phyloP scores from a whole-genome alignment of 2,888 invertebrate genomes.

The Hyposoter didymator region DNA sequence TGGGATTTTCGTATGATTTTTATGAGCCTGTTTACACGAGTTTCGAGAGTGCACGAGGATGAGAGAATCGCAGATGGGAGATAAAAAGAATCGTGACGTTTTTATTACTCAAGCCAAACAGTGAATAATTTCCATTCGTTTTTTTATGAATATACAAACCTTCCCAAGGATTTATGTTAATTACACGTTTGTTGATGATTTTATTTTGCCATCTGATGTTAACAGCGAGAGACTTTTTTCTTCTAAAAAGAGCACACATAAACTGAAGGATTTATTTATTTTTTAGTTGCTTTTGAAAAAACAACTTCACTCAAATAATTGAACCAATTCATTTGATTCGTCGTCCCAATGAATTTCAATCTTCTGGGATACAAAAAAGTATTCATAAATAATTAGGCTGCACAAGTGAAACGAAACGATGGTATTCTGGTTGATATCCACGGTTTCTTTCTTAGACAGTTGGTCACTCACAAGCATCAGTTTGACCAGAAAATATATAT shows the following conservation, averaged over 20 bases:
- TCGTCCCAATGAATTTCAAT: background rate
- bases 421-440: constrained; percentile 17
- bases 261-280: background rate
- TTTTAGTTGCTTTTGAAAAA: background rate
- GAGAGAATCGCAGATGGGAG: constrained; percentile 40
- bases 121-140: constrained; percentile 4
- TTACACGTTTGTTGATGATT: constrained; percentile 20
- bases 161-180: constrained; percentile 18
- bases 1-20: constrained; percentile 49
- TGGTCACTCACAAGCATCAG: constrained; percentile 28
- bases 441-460: constrained; percentile 23
- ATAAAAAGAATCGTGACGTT: constrained; percentile 51
- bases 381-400: background rate
- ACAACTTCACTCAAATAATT: background rate
- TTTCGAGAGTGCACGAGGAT: constrained; percentile 2
- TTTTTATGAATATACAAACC: background rate
- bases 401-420: background rate
- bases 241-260: background rate
- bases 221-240: background rate
- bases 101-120: constrained; percentile 33
- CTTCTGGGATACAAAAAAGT: background rate
- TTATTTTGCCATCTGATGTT: background rate
- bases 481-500: constrained; percentile 34
- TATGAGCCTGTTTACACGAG: constrained; percentile 27
- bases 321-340: background rate